phyloP scores from a whole-genome alignment of 2,797 vertebrate species.

The Taenioides sp. region DNA sequence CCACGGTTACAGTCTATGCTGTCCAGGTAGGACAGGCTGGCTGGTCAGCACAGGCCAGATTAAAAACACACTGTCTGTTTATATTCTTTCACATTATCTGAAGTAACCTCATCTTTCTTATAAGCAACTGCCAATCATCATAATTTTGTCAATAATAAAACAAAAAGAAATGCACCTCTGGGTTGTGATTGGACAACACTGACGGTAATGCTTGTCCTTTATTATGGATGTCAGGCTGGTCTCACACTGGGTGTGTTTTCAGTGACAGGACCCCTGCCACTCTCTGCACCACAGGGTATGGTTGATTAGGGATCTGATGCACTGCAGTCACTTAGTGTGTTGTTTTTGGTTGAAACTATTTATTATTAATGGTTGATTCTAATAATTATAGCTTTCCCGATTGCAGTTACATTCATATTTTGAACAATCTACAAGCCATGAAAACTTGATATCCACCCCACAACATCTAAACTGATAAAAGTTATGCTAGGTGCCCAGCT shows the following conservation, averaged over 20 bases:
- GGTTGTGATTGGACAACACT: neutral
- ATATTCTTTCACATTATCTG: neutral
- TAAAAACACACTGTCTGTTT: neutral
- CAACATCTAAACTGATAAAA: conserved; percentile 21
- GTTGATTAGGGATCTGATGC: conserved; percentile 64
- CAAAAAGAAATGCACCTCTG: neutral
- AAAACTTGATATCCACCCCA: conserved; percentile 20
- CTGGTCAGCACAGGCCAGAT: conserved; percentile 45
- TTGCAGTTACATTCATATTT: too few relatives aligned
- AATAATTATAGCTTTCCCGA: neutral
- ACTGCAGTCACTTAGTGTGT: conserved; percentile 40
- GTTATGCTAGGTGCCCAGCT: conserved; percentile 18
- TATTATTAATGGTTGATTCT: neutral
- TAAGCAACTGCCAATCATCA: neutral
- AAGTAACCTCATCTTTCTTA: neutral
- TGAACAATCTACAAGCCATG: too few relatives aligned
- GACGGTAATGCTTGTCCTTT: conserved; percentile 60
- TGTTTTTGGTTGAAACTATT: too few relatives aligned
- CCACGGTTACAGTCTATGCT: conserved; percentile 22
- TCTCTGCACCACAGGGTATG: conserved; percentile 57
- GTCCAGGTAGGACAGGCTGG: conserved; percentile 61
- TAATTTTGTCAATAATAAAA: neutral
- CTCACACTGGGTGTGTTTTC: conserved; percentile 61
- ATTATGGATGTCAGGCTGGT: conserved; percentile 59
- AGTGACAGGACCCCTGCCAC: conserved; percentile 62